Conservation (phyloP, 2,113 vertebrate species). For the Mystacornis crossleyi region DNA sequence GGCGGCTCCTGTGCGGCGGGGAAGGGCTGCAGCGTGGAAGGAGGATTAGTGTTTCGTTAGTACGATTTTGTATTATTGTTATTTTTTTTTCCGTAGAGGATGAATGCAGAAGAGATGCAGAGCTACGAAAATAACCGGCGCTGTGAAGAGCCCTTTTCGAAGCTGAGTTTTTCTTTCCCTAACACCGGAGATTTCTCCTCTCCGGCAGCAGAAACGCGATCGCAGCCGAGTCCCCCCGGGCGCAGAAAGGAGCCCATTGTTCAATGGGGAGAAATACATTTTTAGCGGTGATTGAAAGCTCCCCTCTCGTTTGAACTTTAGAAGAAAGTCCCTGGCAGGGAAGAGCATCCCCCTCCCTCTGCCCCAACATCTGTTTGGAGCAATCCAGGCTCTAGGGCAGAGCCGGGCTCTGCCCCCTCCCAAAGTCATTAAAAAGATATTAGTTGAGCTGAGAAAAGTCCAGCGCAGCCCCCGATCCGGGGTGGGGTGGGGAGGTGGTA, state of each 20-base stretch:
- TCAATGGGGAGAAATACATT: constrained; percentile 72
- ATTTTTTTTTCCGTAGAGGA: rapidly evolving
- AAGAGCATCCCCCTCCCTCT: constrained; percentile 62
- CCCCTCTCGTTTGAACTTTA: constrained; percentile 77
- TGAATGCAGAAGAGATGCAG: not conserved
- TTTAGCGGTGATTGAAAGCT: constrained; percentile 71
- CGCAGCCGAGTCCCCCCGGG: constrained; percentile 32
- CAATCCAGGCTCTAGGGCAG: constrained; percentile 81
- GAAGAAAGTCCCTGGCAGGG: constrained; percentile 74
- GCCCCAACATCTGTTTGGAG: constrained; percentile 80
- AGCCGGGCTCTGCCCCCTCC: constrained; percentile 52
- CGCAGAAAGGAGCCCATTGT: constrained; percentile 75
- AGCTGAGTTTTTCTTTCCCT: not conserved
- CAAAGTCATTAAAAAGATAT: constrained; percentile 84
- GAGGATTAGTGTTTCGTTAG: not conserved
- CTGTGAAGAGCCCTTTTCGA: not conserved
- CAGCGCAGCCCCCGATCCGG: constrained; percentile 58
- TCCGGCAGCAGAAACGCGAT: constrained; percentile 47
- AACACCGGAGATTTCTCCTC: constrained; percentile 12
- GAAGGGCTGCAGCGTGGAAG: not conserved
- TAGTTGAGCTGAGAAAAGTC: constrained; percentile 69
- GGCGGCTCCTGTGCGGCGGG: not conserved
- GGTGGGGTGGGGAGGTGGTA: not conserved
- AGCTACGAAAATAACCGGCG: not conserved
- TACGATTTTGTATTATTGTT: not conserved